Conservation (phyloP, 1,140 invertebrate genomes). For the Habropoda laboriosa region DNA sequence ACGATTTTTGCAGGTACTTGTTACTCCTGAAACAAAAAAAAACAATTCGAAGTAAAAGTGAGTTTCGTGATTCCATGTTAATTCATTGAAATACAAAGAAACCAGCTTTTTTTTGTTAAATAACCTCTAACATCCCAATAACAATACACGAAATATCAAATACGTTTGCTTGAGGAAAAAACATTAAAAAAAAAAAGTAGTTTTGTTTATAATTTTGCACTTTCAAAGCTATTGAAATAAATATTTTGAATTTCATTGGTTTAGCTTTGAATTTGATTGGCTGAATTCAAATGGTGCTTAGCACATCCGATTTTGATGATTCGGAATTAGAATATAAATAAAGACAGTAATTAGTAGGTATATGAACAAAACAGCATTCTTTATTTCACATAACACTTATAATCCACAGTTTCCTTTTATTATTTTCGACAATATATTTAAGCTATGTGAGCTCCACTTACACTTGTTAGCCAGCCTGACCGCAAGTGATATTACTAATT, state of each 20-base stretch:
- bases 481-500: conserved; percentile 1
- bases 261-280: too few relatives aligned
- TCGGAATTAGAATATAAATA: too few relatives aligned
- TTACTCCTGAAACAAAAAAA: conserved; percentile 88
- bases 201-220: background rate
- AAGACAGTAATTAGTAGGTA: too few relatives aligned
- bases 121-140: background rate
- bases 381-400: too few relatives aligned
- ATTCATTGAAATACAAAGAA: conserved; percentile 44
- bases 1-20: conserved; percentile 95
- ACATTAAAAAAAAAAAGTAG: background rate
- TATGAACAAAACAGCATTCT: too few relatives aligned
- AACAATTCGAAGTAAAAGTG: conserved; percentile 18
- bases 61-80: conserved; percentile 49
- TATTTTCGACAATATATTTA: too few relatives aligned
- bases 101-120: conserved; percentile 2
- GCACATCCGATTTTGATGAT: too few relatives aligned
- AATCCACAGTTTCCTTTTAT: too few relatives aligned
- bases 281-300: too few relatives aligned
- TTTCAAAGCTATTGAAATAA: too few relatives aligned
- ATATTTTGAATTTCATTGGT: too few relatives aligned
- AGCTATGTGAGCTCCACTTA: background rate
- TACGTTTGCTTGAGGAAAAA: background rate
- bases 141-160: background rate
- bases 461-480: background rate